These are phyloP conservation scores for Nemotelus pantherinus DNA, from an alignment of 2,888 invertebrate genomes.

Conservation along the genomic window DNA sequence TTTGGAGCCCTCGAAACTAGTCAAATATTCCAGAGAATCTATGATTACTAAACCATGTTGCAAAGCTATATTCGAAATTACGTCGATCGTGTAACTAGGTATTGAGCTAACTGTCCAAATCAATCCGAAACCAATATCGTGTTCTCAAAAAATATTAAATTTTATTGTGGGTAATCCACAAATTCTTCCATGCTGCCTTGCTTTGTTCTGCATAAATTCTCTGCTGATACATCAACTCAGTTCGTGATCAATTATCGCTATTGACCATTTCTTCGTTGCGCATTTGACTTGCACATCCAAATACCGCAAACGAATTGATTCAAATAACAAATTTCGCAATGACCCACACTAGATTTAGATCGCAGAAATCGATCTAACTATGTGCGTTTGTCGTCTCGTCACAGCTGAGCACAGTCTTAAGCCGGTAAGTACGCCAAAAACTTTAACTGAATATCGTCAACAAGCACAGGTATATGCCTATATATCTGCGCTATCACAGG, in stretches of 20 bases:
- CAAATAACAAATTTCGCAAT: conserved; percentile 15
- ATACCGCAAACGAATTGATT: background rate
- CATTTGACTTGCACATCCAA: background rate
- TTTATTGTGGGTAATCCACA: conserved; percentile 30
- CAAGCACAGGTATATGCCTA: background rate
- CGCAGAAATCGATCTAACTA: background rate
- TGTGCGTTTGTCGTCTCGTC: too few species aligned
- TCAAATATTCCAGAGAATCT: too few species aligned
- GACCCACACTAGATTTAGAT: conserved; percentile 33
- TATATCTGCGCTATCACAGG: conserved; percentile 19
- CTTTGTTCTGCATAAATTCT: conserved; percentile 9
- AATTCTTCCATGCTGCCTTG: conserved; percentile 16
- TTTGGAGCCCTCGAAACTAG: too few species aligned
- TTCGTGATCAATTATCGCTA: conserved; percentile 33
- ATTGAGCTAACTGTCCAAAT: too few species aligned
- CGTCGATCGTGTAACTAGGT: too few species aligned
- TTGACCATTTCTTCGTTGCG: conserved; percentile 5
- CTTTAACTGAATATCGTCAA: too few species aligned
- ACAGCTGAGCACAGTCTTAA: too few species aligned
- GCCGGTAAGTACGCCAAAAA: too few species aligned
- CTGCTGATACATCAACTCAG: background rate
- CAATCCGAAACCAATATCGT: too few species aligned
- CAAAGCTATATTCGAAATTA: too few species aligned
- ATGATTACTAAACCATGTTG: too few species aligned
- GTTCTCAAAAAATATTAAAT: background rate